Conservation (phyloP, 2,113 vertebrate genomes). For the Bos javanicus region DNA sequence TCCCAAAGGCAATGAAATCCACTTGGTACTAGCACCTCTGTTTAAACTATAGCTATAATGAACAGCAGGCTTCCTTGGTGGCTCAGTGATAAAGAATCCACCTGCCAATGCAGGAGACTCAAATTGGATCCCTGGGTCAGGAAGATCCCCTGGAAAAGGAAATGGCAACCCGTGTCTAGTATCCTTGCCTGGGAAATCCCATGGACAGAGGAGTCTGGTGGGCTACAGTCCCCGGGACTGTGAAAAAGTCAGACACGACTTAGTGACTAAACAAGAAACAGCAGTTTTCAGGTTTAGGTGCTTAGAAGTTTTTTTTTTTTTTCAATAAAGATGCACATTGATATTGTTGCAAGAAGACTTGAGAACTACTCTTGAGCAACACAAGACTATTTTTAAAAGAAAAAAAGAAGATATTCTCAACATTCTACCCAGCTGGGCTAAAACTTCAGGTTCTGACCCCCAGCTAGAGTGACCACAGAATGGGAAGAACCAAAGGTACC, state of each 20-base stretch:
- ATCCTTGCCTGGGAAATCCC: neutral
- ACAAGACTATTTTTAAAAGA: neutral
- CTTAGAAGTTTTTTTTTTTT: conserved; percentile 55
- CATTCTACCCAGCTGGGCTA: neutral
- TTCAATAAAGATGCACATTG: neutral
- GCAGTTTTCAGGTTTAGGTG: conserved; percentile 89
- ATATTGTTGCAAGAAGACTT: neutral
- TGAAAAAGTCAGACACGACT: neutral
- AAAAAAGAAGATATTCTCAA: neutral
- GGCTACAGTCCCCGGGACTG: neutral
- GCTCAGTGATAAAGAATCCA: neutral
- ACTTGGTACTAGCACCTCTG: conserved; percentile 84
- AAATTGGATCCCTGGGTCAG: neutral
- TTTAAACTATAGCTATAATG: conserved; percentile 78
- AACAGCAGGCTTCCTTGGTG: neutral
- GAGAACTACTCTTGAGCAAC: neutral
- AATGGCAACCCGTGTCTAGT: neutral
- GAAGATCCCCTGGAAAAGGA: neutral
- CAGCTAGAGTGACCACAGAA: neutral
- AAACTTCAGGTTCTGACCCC: neutral
- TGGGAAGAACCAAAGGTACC: neutral
- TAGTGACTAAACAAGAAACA: conserved; percentile 26
- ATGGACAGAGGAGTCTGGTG: neutral
- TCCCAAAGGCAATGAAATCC: conserved; percentile 91
- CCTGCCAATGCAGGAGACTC: neutral